Percentiles rank a stretch among this genome's conserved stretches.
Conservation (phyloP, 2,888 invertebrate genomes). For the Aphodius granarius region DNA sequence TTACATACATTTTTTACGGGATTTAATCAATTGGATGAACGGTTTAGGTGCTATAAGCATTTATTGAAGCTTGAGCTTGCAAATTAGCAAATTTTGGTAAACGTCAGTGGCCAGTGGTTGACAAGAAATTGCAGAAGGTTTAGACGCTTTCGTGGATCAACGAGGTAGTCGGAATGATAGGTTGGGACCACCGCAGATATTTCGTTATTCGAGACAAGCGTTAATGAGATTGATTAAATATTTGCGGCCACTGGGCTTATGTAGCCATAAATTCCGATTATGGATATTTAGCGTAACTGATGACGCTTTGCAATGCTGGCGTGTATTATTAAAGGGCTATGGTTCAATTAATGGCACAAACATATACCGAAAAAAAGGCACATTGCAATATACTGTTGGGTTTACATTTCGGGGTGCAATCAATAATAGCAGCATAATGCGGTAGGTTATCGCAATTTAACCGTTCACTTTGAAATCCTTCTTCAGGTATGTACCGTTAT, state of each 20-base stretch:
- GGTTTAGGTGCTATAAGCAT: no score
- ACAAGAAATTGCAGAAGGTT: no score
- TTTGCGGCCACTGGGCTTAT: background rate
- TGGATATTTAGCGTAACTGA: background rate
- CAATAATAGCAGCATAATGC: background rate
- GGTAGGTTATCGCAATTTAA: background rate
- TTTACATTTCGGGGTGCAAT: background rate
- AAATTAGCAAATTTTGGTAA: no score
- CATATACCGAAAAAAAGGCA: background rate
- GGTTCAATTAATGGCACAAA: background rate
- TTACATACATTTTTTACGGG: no score
- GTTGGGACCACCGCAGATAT: no score
- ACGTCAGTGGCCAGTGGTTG: no score
- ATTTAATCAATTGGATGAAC: no score
- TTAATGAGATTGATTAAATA: background rate
- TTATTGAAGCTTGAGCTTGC: no score
- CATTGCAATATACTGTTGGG: background rate
- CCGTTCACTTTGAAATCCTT: background rate
- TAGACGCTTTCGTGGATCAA: no score
- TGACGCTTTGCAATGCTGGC: background rate
- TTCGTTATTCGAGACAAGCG: background rate
- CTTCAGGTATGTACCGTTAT: no score
- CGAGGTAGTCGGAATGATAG: no score
- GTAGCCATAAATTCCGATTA: background rate
- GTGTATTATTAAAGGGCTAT: background rate